Conservation (phyloP, 2,888 invertebrate species). For the Agrotis ipsilon region DNA sequence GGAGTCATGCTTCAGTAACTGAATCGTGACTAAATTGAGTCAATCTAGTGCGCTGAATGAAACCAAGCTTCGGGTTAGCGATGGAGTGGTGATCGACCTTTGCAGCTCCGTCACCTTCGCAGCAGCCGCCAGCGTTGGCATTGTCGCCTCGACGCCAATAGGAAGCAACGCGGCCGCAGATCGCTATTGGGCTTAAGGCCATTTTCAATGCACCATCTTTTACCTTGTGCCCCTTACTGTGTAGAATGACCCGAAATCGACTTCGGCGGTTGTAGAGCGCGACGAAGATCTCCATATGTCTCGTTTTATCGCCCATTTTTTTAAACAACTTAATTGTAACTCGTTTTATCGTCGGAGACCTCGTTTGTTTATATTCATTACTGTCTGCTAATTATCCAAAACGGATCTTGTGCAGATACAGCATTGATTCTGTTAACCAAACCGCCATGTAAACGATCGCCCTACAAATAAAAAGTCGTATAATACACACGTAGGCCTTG, state of each 20-base stretch:
- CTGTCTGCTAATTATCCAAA: conserved; percentile 34
- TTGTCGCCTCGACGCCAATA: conserved; percentile 89
- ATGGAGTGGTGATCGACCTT: conserved; percentile 84
- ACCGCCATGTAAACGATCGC: conserved; percentile 51
- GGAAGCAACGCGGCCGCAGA: conserved; percentile 89
- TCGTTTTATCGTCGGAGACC: conserved; percentile 29
- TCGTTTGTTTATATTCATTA: conserved; percentile 36
- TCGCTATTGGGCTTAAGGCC: conserved; percentile 91
- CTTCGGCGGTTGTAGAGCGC: conserved; percentile 70
- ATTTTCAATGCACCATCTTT: conserved; percentile 91
- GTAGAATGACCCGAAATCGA: conserved; percentile 86
- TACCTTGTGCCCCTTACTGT: conserved; percentile 90
- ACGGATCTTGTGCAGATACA: conserved; percentile 47
- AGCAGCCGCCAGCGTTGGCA: conserved; percentile 83
- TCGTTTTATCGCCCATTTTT: conserved; percentile 41
- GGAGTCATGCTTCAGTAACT: conserved; percentile 51
- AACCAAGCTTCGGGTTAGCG: conserved; percentile 66
- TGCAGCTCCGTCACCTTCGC: conserved; percentile 86
- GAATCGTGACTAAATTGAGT: conserved; percentile 48
- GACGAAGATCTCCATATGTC: conserved; percentile 67
- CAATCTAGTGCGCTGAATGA: conserved; percentile 50
- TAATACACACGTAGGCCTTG: conserved; percentile 69
- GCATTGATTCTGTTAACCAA: conserved; percentile 52
- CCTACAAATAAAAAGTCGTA: conserved; percentile 63
- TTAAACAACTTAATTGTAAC: conserved; percentile 24